Percentiles rank a stretch among this genome's conserved stretches.
Conservation (phyloP, 2,888 invertebrate genomes). For the Melikaiella ostensackeni region DNA sequence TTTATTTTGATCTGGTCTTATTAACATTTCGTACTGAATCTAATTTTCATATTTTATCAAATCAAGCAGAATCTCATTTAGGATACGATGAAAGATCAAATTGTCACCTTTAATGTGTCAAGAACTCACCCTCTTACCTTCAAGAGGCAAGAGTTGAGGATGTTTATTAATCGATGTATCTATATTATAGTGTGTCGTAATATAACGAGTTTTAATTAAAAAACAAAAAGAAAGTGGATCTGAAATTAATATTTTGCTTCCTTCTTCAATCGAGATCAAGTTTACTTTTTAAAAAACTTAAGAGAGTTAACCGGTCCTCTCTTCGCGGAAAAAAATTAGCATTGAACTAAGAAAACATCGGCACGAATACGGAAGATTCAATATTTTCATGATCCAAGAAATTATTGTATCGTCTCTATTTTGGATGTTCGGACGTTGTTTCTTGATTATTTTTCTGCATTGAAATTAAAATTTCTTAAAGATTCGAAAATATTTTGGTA, state of each 20-base stretch:
- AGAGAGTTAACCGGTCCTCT: background rate
- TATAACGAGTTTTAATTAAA: background rate
- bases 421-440: too few species aligned
- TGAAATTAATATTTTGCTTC: background rate
- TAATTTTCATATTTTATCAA: background rate
- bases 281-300: background rate
- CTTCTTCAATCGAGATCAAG: background rate
- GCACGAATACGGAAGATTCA: too few species aligned
- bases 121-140: background rate
- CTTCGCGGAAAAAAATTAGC: background rate
- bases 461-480: too few species aligned
- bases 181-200: background rate
- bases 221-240: background rate
- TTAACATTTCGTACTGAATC: background rate
- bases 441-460: too few species aligned
- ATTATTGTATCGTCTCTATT: too few species aligned
- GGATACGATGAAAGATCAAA: background rate
- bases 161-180: slow-evolving; percentile 2
- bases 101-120: slow-evolving; percentile 4
- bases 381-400: too few species aligned
- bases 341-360: too few species aligned
- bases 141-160: slow-evolving; percentile 1
- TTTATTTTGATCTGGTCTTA: background rate
- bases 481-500: too few species aligned
- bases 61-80: background rate